Conservation (phyloP, 1,140 invertebrate genomes). For the Drosophila prosaltans region DNA sequence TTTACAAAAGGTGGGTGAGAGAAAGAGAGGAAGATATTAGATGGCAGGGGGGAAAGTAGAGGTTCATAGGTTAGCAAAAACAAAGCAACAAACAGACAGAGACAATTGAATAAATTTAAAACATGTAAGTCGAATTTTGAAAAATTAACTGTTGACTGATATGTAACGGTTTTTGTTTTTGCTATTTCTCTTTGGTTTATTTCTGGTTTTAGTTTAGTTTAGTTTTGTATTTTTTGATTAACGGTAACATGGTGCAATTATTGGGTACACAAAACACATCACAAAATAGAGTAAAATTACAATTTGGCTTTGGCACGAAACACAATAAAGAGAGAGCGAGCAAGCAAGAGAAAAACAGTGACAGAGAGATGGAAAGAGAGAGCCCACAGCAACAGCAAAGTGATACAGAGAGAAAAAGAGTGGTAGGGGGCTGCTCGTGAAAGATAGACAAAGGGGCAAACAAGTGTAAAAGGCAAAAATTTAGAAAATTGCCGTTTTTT, state of each 20-base stretch:
- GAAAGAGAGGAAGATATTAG: slow-evolving; percentile 20
- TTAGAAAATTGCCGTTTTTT: slow-evolving; percentile 1
- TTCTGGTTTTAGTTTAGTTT: neutral
- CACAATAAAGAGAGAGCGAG: slow-evolving; percentile 16
- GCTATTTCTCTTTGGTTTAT: neutral
- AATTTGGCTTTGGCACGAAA: slow-evolving; percentile 26
- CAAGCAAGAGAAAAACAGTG: neutral
- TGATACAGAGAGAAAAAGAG: slow-evolving; percentile 24
- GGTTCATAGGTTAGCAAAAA: slow-evolving; percentile 6
- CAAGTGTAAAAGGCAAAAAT: slow-evolving; percentile 5
- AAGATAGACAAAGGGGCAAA: slow-evolving; percentile 20
- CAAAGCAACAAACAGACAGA: neutral
- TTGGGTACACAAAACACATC: slow-evolving; percentile 23
- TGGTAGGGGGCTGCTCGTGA: neutral
- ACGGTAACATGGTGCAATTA: slow-evolving; percentile 33
- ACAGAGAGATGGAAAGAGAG: slow-evolving; percentile 4
- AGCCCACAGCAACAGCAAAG: slow-evolving; percentile 7
- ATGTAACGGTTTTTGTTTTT: neutral
- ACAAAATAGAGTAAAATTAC: slow-evolving; percentile 38
- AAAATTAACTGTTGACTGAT: neutral
- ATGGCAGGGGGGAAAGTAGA: neutral
- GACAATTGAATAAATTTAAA: slow-evolving; percentile 6
- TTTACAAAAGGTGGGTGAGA: slow-evolving; percentile 17
- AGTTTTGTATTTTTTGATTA: slow-evolving; percentile 9
- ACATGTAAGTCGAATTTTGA: neutral